Base-by-base conservation (phyloP, 1,140 invertebrate genomes). In the Bombus picipes region DNA sequence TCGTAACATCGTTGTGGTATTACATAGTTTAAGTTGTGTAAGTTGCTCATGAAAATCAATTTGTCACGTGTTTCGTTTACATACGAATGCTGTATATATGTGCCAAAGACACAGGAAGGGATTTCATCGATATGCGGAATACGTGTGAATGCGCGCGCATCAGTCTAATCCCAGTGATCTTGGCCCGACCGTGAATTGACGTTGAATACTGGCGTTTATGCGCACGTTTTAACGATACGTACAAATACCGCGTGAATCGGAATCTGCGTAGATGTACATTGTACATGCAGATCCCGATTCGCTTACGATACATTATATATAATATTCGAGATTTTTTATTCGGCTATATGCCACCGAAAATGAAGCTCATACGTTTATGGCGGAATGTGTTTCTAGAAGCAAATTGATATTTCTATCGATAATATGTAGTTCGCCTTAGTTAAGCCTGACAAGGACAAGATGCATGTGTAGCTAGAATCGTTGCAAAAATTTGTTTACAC, bases 141-240 rank as follows among this genome's bases (percentile, higher is more conserved):
- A 10, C 15, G 71, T 10, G 34, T 18, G 32, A 57, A 37, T 37
- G 53, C 74, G 28, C n/a, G 47, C 73, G 25, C 15, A 25, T 59
- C 37, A 0, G 34, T n/a, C n/a, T 41, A 5, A 62, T 78, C 62
- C n/a, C 15, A 79, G 22, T 59, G 77, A 79, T 66, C 77, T 79
- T 79, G 39, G 41, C 77, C 32, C 62, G 77, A 68, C 77, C 77
- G 77, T 79, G 77, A 79, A 79, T 79, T 18, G 65, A 34, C n/a
- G 65, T 41, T 43, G 43, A 39, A 39, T 59, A 2, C 3, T 66
- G 59, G 66, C n/a, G 41, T 66, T n/a, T 78, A 9, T 10, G n/a
- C 41, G 34, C 12, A 34, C 25, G 28, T n/a, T 43, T 78, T 13
- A 78, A 41, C 57, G 57, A 62, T 78, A 65, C 28, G 57, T 37